These are phyloP conservation scores for Hypomesus transpacificus DNA, from an alignment of 2,113 vertebrate species.

Conservation along the genomic window DNA sequence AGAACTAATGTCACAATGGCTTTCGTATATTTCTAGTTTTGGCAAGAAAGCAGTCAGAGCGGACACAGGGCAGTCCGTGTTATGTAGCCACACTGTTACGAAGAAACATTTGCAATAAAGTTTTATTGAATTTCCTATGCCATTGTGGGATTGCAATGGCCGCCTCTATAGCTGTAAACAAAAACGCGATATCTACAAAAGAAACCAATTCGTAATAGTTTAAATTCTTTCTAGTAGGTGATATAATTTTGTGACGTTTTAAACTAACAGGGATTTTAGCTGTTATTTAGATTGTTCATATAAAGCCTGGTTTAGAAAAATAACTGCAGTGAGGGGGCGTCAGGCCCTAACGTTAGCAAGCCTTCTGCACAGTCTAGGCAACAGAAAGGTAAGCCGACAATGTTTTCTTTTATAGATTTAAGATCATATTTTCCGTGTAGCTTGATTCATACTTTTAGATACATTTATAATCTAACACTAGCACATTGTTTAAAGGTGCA, in stretches of 20 bases:
- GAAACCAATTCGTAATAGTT: background rate
- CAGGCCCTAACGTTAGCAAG: slow-evolving; percentile 6
- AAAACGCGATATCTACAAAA: slow-evolving; percentile 34
- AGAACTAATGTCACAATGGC: no score
- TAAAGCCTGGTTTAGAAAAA: background rate
- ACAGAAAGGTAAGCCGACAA: background rate
- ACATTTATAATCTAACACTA: no score
- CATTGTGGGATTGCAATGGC: slow-evolving; percentile 73
- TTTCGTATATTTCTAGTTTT: no score
- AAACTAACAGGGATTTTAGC: slow-evolving; percentile 12
- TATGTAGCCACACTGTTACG: background rate
- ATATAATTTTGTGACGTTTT: background rate
- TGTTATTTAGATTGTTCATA: slow-evolving; percentile 5
- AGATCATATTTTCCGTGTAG: no score
- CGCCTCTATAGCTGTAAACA: slow-evolving; percentile 56
- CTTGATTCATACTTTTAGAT: no score
- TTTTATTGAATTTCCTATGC: slow-evolving; percentile 14
- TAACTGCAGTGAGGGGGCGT: background rate
- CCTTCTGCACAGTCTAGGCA: background rate
- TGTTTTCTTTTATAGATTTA: background rate
- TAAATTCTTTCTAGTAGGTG: background rate
- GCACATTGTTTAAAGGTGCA: no score
- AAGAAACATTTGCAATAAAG: slow-evolving; percentile 45
- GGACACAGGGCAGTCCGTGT: no score
- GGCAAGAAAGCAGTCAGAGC: background rate